Base-by-base conservation (phyloP, 2,888 invertebrate genomes). In the Catotricha subobsoleta region DNA sequence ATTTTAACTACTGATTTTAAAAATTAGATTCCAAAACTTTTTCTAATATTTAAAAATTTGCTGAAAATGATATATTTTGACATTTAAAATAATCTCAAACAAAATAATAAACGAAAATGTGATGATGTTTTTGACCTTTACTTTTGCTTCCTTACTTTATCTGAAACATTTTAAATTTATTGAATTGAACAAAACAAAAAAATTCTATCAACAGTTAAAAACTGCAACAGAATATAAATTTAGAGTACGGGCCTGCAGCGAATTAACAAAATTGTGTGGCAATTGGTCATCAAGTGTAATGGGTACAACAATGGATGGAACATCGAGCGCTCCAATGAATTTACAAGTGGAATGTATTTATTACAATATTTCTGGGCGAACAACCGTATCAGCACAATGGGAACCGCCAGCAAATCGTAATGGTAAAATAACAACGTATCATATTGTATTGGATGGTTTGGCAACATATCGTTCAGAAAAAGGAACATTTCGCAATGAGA, bases 301-400 rank as follows among this genome's bases (percentile, higher is more conserved):
- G 54, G 87, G 82, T 1, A 80, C 80, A 0, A 88, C 88, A 1
- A 68, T 83, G 64, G 87, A 87, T 57, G 88, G 87, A 3, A 74
- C 72, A 12, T 75, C 86, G 1, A 76, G 79, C 33, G 72, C 76
- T 43, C 86, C 86, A 1, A 68, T 69, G 46, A 72, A 80, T 54
- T 68, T 83, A 0, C 60, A 64, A 6, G 68, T 80, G 1, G 61
- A 66, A n/a, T 87, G 87, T 54, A 65, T 65, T 48, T 72, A 70
- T 51, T 72, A 74, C 52, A 71, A 71, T 49, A 55, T 56, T 8
- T 56, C 63, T 2, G 50, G 56, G 3, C 51, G 54, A 8, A 74
- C 73, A 54, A 70, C 67, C 40, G 73, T 87, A 29, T 69, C 67
- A 44, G 71, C 83, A 2, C 67, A 71, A 2, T 90, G 88, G 88